Evolutionary conservation across 2,888 invertebrate genomes (phyloP).

Genomic region (Eilema griseolum): DNA sequence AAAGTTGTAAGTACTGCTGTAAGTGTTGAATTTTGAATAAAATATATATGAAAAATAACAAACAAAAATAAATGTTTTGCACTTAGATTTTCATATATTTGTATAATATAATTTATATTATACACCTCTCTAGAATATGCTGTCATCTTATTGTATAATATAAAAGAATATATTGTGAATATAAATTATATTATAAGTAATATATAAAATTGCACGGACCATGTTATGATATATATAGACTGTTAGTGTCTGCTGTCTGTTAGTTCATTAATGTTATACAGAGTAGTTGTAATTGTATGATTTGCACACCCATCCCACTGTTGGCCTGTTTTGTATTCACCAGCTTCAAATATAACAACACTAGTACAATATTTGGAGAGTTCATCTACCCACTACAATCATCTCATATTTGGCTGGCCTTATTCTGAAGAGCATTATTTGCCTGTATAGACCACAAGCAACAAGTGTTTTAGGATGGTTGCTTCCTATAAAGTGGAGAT

Average conservation of each 20-base stretch:
- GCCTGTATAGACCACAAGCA: too few species aligned
- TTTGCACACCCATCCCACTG: conserved; percentile 7
- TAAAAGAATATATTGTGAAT: neutral
- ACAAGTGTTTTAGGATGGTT: too few species aligned
- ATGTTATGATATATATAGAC: conserved; percentile 27
- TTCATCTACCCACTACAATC: neutral
- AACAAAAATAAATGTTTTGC: conserved; percentile 48
- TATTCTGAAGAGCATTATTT: too few species aligned
- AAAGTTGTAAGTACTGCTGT: conserved; percentile 36
- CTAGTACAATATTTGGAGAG: neutral
- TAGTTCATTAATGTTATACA: neutral
- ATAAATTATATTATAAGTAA: conserved; percentile 14
- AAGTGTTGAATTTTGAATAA: conserved; percentile 52
- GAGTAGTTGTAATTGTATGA: conserved; percentile 18
- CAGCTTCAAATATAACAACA: too few species aligned
- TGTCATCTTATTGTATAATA: too few species aligned
- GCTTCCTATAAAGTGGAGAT: neutral
- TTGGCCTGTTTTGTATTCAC: neutral
- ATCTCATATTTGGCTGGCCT: too few species aligned
- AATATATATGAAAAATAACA: conserved; percentile 30
- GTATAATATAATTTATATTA: conserved; percentile 29
- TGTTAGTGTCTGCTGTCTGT: conserved; percentile 12
- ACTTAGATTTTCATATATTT: conserved; percentile 28
- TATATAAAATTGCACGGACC: conserved; percentile 34
- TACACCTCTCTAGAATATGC: neutral